Conservation (phyloP, 2,113 vertebrate genomes). For the Lonchura striata region DNA sequence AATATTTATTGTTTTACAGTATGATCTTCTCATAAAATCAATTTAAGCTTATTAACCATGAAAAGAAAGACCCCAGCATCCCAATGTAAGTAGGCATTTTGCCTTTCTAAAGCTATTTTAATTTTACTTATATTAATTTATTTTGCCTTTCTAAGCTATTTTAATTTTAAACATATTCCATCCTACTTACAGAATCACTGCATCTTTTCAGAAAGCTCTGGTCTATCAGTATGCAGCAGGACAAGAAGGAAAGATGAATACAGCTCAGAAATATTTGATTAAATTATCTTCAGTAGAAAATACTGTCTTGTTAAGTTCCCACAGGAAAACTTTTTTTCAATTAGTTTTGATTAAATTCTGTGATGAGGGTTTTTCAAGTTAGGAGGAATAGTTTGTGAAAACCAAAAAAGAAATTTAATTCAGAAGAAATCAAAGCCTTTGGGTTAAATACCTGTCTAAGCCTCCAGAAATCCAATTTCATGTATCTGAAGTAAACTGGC, state of each 20-base stretch:
- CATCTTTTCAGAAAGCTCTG: background rate
- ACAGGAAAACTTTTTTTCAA: background rate
- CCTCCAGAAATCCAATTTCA: background rate
- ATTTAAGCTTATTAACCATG: background rate
- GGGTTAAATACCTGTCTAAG: background rate
- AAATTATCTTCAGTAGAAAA: constrained; percentile 14
- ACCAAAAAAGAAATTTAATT: background rate
- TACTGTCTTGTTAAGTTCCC: background rate
- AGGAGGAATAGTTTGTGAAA: background rate
- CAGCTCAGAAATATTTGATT: constrained; percentile 20
- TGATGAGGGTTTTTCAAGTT: constrained; percentile 5
- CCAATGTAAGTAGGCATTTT: background rate
- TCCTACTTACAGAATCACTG: background rate
- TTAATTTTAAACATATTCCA: background rate
- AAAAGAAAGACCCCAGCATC: background rate
- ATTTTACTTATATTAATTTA: too few species aligned
- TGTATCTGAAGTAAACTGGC: background rate
- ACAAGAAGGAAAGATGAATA: background rate
- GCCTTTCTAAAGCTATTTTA: background rate
- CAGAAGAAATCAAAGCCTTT: background rate
- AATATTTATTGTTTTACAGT: background rate
- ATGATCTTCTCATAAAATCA: background rate
- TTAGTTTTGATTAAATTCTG: constrained; percentile 25
- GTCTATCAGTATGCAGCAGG: background rate
- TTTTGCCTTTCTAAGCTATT: background rate